Conservation (phyloP, 2,797 vertebrate genomes). For the Lacerta bilineata region DNA sequence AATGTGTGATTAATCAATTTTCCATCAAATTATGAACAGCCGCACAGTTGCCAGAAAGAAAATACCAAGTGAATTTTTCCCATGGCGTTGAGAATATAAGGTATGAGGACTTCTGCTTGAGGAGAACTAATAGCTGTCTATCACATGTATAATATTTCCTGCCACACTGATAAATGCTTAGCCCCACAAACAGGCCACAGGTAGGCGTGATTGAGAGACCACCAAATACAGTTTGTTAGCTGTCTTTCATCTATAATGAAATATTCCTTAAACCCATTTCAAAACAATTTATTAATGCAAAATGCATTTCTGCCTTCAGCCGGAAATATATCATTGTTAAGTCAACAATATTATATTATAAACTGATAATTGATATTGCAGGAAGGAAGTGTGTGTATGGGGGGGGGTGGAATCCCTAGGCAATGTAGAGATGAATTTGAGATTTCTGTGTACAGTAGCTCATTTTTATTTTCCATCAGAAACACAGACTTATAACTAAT, state of each 20-base stretch:
- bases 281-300: slow-evolving; percentile 93
- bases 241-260: slow-evolving; percentile 90
- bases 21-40: slow-evolving; percentile 96
- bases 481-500: slow-evolving; percentile 82
- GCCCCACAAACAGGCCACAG: slow-evolving; percentile 90
- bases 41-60: slow-evolving; percentile 87
- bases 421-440: slow-evolving; percentile 90
- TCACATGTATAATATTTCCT: slow-evolving; percentile 92
- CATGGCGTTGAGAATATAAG: slow-evolving; percentile 83
- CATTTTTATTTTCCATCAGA: slow-evolving; percentile 89
- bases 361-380: slow-evolving; percentile 89
- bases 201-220: slow-evolving; percentile 91
- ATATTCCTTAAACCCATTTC: slow-evolving; percentile 84
- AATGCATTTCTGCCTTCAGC: slow-evolving; percentile 89
- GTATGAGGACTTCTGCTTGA: slow-evolving; percentile 85
- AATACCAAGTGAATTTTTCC: slow-evolving; percentile 91
- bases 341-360: slow-evolving; percentile 97
- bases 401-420: slow-evolving; percentile 85
- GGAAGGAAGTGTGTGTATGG: slow-evolving; percentile 58
- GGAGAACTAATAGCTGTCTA: slow-evolving; percentile 91
- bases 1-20: slow-evolving; percentile 99
- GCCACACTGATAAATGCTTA: slow-evolving; percentile 93
- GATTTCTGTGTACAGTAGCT: slow-evolving; percentile 81
- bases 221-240: slow-evolving; percentile 87
- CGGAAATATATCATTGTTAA: slow-evolving; percentile 96